Evolutionary conservation across 2,113 vertebrate genomes (phyloP).

Genomic region (Cyprinodon brontotheroides): DNA sequence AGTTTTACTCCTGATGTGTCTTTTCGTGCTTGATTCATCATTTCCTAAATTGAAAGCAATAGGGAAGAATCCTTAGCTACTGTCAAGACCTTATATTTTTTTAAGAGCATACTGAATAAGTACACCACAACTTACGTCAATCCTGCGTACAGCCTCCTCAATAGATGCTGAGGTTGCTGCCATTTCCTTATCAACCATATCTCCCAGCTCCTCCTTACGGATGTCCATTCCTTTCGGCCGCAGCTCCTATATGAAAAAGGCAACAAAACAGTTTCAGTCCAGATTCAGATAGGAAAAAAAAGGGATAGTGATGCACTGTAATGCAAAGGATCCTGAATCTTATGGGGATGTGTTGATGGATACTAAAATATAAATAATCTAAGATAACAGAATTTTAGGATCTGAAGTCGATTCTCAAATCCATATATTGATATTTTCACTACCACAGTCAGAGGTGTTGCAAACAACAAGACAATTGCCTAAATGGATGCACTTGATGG

Average conservation of each 20-base stretch:
- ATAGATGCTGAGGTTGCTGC: conserved; percentile 91
- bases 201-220: conserved; percentile 92
- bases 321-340: too few species aligned
- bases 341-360: too few species aligned
- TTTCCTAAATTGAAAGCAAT: conserved; percentile 81
- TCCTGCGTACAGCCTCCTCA: conserved; percentile 91
- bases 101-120: not conserved
- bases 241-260: conserved; percentile 81
- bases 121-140: conserved; percentile 82
- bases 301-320: not conserved
- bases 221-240: conserved; percentile 91
- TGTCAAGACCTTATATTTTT: not conserved
- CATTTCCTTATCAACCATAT: conserved; percentile 98
- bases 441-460: too few species aligned
- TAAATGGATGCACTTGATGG: too few species aligned
- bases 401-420: too few species aligned
- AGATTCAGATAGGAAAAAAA: not conserved
- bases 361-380: too few species aligned
- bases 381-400: too few species aligned
- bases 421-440: too few species aligned
- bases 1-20: conserved; percentile 91
- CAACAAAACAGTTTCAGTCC: not conserved
- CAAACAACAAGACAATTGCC: too few species aligned
- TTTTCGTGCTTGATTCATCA: conserved; percentile 94
- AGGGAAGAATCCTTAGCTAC: not conserved